Evolutionary conservation across 1,140 invertebrate genomes (phyloP), one percentile per base, ranked within the genome.

Genomic region (Cataglyphis hispanica): DNA sequence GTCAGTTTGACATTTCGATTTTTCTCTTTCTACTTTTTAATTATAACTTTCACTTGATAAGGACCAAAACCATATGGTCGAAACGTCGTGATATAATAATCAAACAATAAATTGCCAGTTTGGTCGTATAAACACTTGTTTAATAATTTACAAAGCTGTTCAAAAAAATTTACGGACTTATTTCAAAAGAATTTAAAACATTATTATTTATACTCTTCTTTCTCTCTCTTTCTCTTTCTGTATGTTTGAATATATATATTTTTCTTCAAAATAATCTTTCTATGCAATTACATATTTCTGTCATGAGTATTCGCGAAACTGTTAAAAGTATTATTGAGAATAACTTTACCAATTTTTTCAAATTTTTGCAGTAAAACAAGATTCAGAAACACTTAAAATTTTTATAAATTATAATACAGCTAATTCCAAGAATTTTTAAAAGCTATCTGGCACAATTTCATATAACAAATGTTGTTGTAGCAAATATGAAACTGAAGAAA

Each of bases 121-220:
- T n/a, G n/a, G n/a, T n/a, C n/a, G n/a, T n/a, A n/a, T n/a, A n/a
- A n/a, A n/a, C n/a, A n/a, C n/a, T n/a, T n/a, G n/a, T n/a, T n/a
- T n/a, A n/a, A 50, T 5, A 80, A 80, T 69, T 43, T 69, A 80
- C 56, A 13, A 74, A 2, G n/a, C 8, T 37, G 31, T 7, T 74
- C 58, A n/a, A 74, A 74, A 50, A 74, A 19, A 1, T 74, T 34
- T 74, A 22, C 25, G 19, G 11, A 72, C n/a, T 22, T 58, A 25
- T 22, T 72, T 72, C 11, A n/a, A 2, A 67, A 1, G 1, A 72
- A 74, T 58, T 25, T 2, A 25, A 72, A 53, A 58, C 6, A 72
- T 31, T 25, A 58, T 72, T 8, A 58, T 58, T 74, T 40, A 58
- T 2, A 0, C 6, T 27, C 22, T 19, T 13, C 40, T 40, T 4